Conservation (phyloP, 2,888 invertebrate species). For the Lathronympha strigana region DNA sequence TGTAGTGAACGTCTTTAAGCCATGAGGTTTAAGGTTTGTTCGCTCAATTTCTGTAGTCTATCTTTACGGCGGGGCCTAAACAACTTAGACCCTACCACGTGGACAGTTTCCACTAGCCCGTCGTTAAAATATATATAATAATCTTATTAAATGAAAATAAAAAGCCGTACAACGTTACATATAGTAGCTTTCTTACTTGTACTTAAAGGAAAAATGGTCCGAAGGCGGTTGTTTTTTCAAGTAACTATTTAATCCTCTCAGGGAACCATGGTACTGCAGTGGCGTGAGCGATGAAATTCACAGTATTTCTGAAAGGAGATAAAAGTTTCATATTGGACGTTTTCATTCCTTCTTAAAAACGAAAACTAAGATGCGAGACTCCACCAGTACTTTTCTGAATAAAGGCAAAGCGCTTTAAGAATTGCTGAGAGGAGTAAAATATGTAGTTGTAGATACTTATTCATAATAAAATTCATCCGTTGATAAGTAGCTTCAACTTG, state of each 20-base stretch:
- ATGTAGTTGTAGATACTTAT: slow-evolving; percentile 19
- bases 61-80: too few species aligned
- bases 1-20: too few species aligned
- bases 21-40: too few species aligned
- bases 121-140: too few species aligned
- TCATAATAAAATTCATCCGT: slow-evolving; percentile 15
- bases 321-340: slow-evolving; percentile 35
- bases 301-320: slow-evolving; percentile 26
- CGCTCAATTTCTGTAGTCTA: too few species aligned
- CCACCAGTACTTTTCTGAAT: slow-evolving; percentile 5
- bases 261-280: slow-evolving; percentile 3
- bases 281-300: slow-evolving; percentile 28
- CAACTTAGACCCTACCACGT: too few species aligned
- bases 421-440: slow-evolving; percentile 13
- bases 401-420: slow-evolving; percentile 12
- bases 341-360: slow-evolving; percentile 26
- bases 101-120: too few species aligned
- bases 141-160: too few species aligned
- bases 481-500: slow-evolving; percentile 13
- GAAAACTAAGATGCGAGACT: slow-evolving; percentile 18
- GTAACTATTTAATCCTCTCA: slow-evolving; percentile 23
- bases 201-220: slow-evolving; percentile 6
- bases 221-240: slow-evolving; percentile 13
- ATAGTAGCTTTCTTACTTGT: too few species aligned
- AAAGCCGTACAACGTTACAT: too few species aligned